Evolutionary conservation across 2,797 vertebrate species (phyloP), one percentile per base, ranked within the genome.

Genomic region (Cynodonichthys magdalenae): DNA sequence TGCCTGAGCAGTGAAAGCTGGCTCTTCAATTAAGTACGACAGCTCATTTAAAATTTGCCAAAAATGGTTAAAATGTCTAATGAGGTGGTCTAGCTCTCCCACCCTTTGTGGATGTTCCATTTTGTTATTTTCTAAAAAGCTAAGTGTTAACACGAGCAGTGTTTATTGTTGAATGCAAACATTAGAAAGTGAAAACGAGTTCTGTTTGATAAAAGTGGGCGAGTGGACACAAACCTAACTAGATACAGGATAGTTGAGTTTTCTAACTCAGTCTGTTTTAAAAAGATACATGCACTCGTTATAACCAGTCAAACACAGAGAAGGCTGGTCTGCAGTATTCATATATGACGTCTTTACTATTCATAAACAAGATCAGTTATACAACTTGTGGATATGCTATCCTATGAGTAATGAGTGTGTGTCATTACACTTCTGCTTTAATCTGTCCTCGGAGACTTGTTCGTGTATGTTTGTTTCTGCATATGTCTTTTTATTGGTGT

Each of bases 121-220:
- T 67, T 72, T 41, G 61, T 24, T 24, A 24, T 24, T 24, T 24
- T 24, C 24, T 24, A 24, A 24, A 24, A 2, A 24, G 63, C 85
- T 66, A 74, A 53, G 74, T 58, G 60, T 71, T 74, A 84, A 66
- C 66, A 71, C 49, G 82, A 70, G 48, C 58, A 56, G 67, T 58
- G 66, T 88, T 79, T 65, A 75, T 89, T 86, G 82, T 82, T 69
- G 85, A 75, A 81, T 80, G 74, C 77, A 64, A 69, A 75, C 62
- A 79, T 52, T 64, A 69, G 58, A 28, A 51, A 57, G 52, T 49
- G 80, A 31, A 24, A 60, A 64, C 62, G 67, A 73, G 69, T 42
- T 60, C 41, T 47, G 55, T 52, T 46, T 53, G 24, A 24, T 24
- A 24, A 24, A 24, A 24, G 24, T 24, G 24, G n/a, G 24, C 24